These are phyloP conservation scores for Xiphophorus couchianus DNA, from an alignment of 2,113 vertebrate genomes.

Conservation along the genomic window DNA sequence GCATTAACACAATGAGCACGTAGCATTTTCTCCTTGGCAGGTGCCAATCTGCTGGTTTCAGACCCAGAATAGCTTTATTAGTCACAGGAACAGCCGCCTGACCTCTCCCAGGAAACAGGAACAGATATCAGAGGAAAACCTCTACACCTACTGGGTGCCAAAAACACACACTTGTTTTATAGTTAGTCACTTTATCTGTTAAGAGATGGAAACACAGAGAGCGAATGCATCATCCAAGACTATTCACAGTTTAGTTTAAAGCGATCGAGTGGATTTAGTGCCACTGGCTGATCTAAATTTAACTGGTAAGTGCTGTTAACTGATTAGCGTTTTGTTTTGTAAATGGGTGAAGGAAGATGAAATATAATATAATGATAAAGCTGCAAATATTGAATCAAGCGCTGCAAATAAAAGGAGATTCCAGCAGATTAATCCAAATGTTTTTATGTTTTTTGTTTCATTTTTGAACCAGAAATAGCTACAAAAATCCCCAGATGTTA, in stretches of 20 bases:
- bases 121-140: constrained; percentile 9
- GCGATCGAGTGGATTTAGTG: not conserved
- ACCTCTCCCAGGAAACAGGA: constrained; percentile 32
- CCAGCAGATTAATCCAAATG: constrained; percentile 38
- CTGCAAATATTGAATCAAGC: not conserved
- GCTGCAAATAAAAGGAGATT: constrained; percentile 23
- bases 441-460: constrained; percentile 25
- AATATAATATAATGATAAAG: not conserved
- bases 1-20: constrained; percentile 1
- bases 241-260: not conserved
- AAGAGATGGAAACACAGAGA: not conserved
- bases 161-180: constrained; percentile 2
- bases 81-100: constrained; percentile 10
- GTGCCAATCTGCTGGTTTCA: constrained; percentile 40
- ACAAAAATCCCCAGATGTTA: constrained; percentile 47
- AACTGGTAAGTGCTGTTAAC: constrained; percentile 8
- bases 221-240: not conserved
- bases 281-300: constrained; percentile 1
- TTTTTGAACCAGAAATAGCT: constrained; percentile 22
- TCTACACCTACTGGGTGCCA: not conserved
- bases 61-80: constrained; percentile 36
- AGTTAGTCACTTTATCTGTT: constrained; percentile 4
- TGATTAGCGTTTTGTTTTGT: not conserved
- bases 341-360: not conserved
- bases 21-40: constrained; percentile 24